A percentile compares a stretch with the other conserved stretches of the same genome.
Conservation (phyloP, 2,797 vertebrate species). For the Rhynchotus rufescens region DNA sequence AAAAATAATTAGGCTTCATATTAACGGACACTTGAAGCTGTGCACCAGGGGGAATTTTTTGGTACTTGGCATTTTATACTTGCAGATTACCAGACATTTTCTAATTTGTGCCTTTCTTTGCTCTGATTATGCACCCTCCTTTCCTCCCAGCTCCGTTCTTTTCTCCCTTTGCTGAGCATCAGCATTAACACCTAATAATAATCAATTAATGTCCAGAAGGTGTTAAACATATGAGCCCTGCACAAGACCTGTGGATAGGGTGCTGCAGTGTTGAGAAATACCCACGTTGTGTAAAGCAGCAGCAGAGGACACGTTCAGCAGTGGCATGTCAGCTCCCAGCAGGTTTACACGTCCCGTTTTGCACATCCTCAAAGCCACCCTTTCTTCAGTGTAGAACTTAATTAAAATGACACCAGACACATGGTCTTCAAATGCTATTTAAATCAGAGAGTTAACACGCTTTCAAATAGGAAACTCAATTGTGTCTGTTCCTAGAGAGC, state of each 20-base stretch:
- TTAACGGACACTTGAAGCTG: constrained; percentile 19
- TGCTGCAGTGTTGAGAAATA: not conserved
- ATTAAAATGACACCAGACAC: constrained; percentile 1
- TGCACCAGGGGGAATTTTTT: not conserved
- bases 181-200: too few species aligned
- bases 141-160: not conserved
- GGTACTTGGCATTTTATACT: not conserved
- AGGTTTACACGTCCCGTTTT: not conserved
- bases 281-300: not conserved
- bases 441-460: not conserved
- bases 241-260: rapidly evolving
- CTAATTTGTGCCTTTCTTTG: not conserved
- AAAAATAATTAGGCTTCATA: constrained; percentile 73
- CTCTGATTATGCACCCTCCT: not conserved
- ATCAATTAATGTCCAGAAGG: not conserved
- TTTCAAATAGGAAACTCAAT: not conserved
- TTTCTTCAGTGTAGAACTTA: not conserved
- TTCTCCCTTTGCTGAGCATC: not conserved
- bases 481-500: not conserved
- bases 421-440: not conserved
- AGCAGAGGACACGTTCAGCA: not conserved
- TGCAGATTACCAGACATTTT: not conserved
- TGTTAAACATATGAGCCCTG: not conserved
- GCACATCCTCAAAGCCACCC: not conserved
- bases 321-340: not conserved